Base-by-base conservation (phyloP, 1,140 invertebrate species). In the Mya arenaria region DNA sequence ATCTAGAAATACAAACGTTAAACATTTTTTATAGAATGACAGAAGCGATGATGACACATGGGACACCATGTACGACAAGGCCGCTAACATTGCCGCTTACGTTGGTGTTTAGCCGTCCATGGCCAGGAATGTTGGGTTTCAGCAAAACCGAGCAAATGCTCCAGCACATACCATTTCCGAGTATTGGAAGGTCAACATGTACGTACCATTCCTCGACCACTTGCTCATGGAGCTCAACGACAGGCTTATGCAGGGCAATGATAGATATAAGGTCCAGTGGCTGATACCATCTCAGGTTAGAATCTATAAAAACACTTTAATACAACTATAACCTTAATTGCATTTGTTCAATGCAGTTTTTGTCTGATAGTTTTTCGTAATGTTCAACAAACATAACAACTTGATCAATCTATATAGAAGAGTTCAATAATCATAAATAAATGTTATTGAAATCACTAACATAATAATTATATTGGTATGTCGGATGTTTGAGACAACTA, bases 141-240 rank as follows among this genome's bases (percentile, higher is more conserved):
- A 72, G 25, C 41, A 56, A 52, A 25, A 30, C 32, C 69, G 69
- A 19, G 41, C n/a, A 8, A 72, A 72, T 56, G 69, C 41, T 39
- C 65, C 30, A 28, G 48, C 48, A 5, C 13, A 72, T 13, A 72
- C 69, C 25, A 56, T 72, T 10, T 30, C 44, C n/a, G 41, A 39
- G 13, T 72, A 19, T 36, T 72, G 69, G 69, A 72, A 72, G 36
- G 23, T 28, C 13, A 56, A 30, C 69, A 72, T 72, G 69, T 55
- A 55, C n/a, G 19, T 72, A 34, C 69, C 69, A 30, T 72, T 72
- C 28, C 8, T 72, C 2, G 48, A 72, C 69, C 48, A 72, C 48
- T 15, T 72, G 32, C n/a, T 55, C 13, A 52, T 30, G 34, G 69
- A 72, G 32, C 25, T 72, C 3, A 55, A n/a, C 44, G 69, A 55